Evolutionary conservation across 2,888 invertebrate genomes (phyloP), one percentile per base, ranked within the genome.

Genomic region (Rapana venosa): DNA sequence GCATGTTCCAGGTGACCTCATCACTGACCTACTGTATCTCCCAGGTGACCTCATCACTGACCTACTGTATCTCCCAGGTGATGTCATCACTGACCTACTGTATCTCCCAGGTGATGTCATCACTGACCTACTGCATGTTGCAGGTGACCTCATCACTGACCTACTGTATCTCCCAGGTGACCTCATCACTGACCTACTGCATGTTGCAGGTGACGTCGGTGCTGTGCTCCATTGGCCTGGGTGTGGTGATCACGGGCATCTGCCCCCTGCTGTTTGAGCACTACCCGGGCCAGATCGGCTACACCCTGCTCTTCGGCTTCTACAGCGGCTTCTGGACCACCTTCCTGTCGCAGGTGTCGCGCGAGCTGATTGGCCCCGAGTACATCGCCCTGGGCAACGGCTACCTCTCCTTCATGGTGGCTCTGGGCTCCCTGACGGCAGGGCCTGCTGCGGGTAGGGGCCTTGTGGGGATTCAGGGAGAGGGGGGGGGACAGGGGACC

Each of bases 241-340:
- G 95, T 0, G 93, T 95, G 13, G 95, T 96, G 11, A 91, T 96
- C 35, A 95, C 95, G 0, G 95, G 95, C 13, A 94, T 95, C 32
- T 94, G 94, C 61, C 95, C 94, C 1, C 91, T 95, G 86, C 91
- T 96, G 89, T 95, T 95, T 92, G 93, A 95, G 81, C 93, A 94
- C 84, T 94, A 93, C 91, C 92, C 95, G 0, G 96, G 96, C 30
- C 95, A 95, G 91, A 94, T 95, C n/a, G 95, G 94, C 30, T 96
- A 95, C 91, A 94, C 94, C 11, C 90, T 96, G 36, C 92, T 96
- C 87, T 95, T 95, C 91, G 96, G 96, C 77, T 95, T 96, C 92
- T 95, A 95, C 92, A 93, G 93, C 90, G 95, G 95, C n/a, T 96
- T 94, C 92, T 95, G 95, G 95, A 95, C 94, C 13, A 95, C 95